Evolutionary conservation across 37 sponge, comb jelly and placozoan species (phyloP).

Genomic region (Diacarnus erythraeanus): DNA sequence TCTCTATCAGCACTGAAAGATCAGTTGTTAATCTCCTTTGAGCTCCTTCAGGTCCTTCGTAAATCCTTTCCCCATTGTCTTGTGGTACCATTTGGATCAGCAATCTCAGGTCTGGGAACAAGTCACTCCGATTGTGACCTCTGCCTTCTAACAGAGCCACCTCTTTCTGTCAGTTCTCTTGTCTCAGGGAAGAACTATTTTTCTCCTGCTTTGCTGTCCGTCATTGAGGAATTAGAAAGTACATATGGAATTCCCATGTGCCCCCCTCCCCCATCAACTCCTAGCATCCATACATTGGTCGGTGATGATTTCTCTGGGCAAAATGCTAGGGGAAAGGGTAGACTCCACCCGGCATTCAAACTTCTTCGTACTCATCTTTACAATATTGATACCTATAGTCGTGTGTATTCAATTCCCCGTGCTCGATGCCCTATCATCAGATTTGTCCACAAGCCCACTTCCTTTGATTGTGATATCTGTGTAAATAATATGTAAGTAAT

Average conservation of each 20-base stretch:
- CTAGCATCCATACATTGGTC: background rate
- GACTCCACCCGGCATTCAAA: no score
- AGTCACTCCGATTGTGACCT: conserved; percentile 58
- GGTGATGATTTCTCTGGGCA: no score
- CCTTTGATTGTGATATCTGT: conserved; percentile 50
- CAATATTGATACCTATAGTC: background rate
- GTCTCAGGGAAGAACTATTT: background rate
- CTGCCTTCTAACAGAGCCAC: conserved; percentile 37
- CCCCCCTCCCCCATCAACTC: background rate
- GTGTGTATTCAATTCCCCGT: conserved; percentile 13
- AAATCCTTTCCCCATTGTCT: conserved; percentile 25
- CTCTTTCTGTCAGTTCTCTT: background rate
- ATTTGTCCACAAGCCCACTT: conserved; percentile 17
- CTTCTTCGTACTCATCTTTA: background rate
- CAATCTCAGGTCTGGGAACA: conserved; percentile 49
- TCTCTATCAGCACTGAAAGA: background rate
- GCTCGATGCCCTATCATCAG: conserved; percentile 63
- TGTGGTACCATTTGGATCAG: conserved; percentile 56
- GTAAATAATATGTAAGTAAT: conserved; percentile 36
- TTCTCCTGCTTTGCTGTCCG: background rate
- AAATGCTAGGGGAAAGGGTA: no score
- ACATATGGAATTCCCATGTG: background rate
- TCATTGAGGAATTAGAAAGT: background rate
- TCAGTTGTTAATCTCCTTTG: conserved; percentile 1
- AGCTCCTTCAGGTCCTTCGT: conserved; percentile 8